Evolutionary conservation across 2,797 vertebrate genomes (phyloP).

Genomic region (Buceros bicornis): DNA sequence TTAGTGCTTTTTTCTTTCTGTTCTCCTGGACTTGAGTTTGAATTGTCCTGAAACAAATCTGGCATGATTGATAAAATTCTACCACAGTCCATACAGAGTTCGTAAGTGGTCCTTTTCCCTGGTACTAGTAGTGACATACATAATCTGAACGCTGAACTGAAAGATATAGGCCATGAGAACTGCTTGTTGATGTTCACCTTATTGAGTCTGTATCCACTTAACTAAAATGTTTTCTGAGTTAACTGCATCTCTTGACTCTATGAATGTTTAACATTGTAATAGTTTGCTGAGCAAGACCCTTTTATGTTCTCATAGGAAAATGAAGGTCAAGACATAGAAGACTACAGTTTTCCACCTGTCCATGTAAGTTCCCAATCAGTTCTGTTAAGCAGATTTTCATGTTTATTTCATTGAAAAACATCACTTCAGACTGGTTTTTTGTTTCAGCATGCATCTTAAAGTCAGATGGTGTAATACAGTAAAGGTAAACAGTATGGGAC

Average conservation of each 20-base stretch:
- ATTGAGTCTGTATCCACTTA: neutral
- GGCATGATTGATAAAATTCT: neutral
- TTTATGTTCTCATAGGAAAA: conserved; percentile 79
- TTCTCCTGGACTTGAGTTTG: neutral
- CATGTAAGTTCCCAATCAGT: conserved; percentile 77
- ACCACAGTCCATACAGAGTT: neutral
- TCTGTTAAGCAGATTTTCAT: neutral
- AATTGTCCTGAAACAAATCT: neutral
- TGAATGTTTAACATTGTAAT: neutral
- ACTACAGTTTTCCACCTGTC: conserved; percentile 74
- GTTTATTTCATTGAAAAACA: neutral
- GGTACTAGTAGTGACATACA: neutral
- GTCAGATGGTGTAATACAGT: neutral
- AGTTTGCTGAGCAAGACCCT: conserved; percentile 58
- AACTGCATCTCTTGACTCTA: neutral
- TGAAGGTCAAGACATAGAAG: conserved; percentile 81
- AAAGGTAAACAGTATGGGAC: neutral
- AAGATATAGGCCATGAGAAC: neutral
- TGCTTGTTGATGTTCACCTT: neutral
- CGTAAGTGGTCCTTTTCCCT: neutral
- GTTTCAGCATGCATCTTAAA: neutral
- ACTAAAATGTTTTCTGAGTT: neutral
- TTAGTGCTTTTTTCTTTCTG: neutral
- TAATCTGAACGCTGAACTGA: neutral
- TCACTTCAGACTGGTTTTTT: conserved; percentile 26